phyloP scores from a whole-genome alignment of 2,113 vertebrate species.

The Oceanites oceanicus region DNA sequence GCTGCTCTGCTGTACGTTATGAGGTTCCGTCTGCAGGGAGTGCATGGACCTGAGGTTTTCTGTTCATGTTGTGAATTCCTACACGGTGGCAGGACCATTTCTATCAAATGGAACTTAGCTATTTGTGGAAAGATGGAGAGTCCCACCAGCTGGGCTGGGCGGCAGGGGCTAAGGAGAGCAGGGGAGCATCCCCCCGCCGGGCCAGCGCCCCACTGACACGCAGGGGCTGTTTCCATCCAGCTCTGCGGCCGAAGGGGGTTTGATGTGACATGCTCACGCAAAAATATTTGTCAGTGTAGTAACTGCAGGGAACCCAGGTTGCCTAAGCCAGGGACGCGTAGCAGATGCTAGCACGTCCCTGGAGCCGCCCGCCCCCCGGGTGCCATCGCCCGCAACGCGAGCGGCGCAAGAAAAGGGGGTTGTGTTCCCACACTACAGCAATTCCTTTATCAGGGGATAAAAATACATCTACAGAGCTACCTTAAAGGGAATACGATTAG shows the following conservation, averaged over 20 bases:
- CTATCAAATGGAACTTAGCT: accelerated
- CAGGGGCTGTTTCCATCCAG: not conserved
- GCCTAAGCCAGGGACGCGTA: accelerated
- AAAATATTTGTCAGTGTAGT: accelerated
- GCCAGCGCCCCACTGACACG: not conserved
- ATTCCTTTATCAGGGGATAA: not conserved
- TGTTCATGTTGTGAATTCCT: not conserved
- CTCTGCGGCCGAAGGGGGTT: accelerated
- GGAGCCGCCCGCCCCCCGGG: not conserved
- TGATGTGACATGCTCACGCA: accelerated
- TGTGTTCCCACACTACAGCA: accelerated
- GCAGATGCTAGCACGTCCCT: accelerated
- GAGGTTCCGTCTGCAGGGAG: accelerated
- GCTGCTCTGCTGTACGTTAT: accelerated
- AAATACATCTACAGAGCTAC: not conserved
- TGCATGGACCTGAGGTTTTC: accelerated
- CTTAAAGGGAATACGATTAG: accelerated
- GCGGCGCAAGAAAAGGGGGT: not conserved
- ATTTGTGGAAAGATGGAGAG: too few relatives aligned
- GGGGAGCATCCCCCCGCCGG: not conserved
- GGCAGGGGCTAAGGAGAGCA: not conserved
- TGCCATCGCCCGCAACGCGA: accelerated
- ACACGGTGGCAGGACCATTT: accelerated
- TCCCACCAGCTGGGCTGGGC: not conserved
- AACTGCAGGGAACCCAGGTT: accelerated